phyloP scores from a whole-genome alignment of 2,797 vertebrate genomes.

The Leptatherina wallacei region DNA sequence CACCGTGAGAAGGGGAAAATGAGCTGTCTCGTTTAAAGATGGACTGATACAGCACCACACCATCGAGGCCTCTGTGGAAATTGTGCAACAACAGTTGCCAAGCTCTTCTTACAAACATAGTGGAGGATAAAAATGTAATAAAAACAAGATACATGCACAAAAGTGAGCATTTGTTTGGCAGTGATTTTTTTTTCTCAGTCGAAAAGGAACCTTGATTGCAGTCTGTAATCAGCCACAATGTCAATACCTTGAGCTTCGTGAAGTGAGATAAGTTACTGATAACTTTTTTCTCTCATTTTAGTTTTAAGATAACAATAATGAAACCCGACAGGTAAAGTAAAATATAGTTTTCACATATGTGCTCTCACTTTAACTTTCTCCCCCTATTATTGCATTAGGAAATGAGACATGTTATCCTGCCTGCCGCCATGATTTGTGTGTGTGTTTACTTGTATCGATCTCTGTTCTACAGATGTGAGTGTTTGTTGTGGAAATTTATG shows the following conservation, averaged over 20 bases:
- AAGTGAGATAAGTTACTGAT: conserved; percentile 30
- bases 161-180: conserved; percentile 1
- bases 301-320: conserved; percentile 41
- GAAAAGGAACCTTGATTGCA: conserved; percentile 37
- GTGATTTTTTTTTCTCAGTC: conserved; percentile 1
- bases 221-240: conserved; percentile 52
- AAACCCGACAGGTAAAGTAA: conserved; percentile 41
- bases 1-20: conserved; percentile 45
- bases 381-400: conserved; percentile 53
- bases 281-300: too few species aligned
- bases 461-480: conserved; percentile 72
- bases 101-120: conserved; percentile 36
- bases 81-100: conserved; percentile 12
- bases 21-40: conserved; percentile 35
- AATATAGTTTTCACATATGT: conserved; percentile 33
- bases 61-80: conserved; percentile 18
- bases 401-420: conserved; percentile 58
- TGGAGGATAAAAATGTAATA: conserved; percentile 23
- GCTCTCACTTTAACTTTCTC: conserved; percentile 61
- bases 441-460: conserved; percentile 36
- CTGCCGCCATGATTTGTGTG: conserved; percentile 14
- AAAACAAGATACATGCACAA: conserved; percentile 14
- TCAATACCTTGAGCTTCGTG: conserved; percentile 29
- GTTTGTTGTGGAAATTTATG: conserved; percentile 10
- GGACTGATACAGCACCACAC: conserved; percentile 25